Percentiles rank a stretch among this genome's conserved stretches.
Evolutionary conservation across 2,113 vertebrate genomes (phyloP).

Genomic region (Scytalopus superciliaris): DNA sequence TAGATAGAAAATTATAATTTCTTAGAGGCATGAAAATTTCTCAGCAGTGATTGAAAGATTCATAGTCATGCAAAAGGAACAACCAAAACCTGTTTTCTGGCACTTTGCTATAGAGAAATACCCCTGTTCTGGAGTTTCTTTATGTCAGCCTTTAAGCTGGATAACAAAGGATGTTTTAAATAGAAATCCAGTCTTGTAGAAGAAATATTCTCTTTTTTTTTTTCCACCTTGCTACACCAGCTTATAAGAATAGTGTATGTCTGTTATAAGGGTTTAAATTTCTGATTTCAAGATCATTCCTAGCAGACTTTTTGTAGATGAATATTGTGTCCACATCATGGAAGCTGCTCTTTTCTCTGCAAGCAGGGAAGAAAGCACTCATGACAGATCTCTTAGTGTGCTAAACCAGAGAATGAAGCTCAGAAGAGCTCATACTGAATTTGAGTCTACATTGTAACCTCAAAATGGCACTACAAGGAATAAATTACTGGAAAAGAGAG

Average conservation of each 20-base stretch:
- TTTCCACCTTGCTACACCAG: not conserved
- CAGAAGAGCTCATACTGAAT: not conserved
- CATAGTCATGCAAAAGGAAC: not conserved
- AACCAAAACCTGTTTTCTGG: not conserved
- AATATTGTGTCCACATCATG: not conserved
- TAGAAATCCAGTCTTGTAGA: not conserved
- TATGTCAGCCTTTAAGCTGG: not conserved
- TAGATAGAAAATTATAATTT: not conserved
- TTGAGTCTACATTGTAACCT: not conserved
- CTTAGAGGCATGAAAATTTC: not conserved
- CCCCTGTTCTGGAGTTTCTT: not conserved
- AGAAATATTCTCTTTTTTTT: not conserved
- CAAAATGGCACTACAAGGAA: not conserved
- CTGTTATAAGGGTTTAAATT: not conserved
- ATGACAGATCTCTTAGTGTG: not conserved
- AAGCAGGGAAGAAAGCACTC: not conserved
- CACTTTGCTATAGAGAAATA: not conserved
- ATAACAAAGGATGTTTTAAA: not conserved
- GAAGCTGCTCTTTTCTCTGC: not conserved
- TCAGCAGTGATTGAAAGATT: not conserved
- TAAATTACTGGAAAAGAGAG: not conserved
- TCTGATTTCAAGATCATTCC: not conserved
- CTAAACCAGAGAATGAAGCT: not conserved
- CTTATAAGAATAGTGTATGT: not conserved
- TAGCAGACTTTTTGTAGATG: not conserved